Base-by-base conservation (phyloP, 2,113 vertebrate species). In the Suncus etruscus region DNA sequence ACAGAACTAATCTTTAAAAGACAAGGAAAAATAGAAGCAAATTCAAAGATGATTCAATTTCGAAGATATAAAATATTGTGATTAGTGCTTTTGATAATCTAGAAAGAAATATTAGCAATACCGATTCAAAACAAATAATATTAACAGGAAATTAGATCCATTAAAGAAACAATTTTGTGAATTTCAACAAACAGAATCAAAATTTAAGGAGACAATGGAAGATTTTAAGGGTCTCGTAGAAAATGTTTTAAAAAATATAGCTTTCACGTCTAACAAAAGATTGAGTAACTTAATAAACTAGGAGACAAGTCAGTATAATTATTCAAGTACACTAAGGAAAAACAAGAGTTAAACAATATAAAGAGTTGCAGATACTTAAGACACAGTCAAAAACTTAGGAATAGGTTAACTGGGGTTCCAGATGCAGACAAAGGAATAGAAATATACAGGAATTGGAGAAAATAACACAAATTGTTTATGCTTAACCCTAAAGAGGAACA, bases 61-160 rank as follows among this genome's bases (percentile, higher is more conserved):
- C 79, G 66, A 66, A 65, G 45, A 66, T 68, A 12, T 32, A 61
- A 83, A 65, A 70, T 11, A 72, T 11, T 82, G 45, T 51, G 8
- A 68, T 24, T 25, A 31, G 54, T 29, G 58, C 10, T 8, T 54
- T 72, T 47, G 66, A 39, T 63, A 77, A 77, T 81, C 51, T 45
- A 73, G 8, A 78, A 20, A 29, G 32, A 15, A 76, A n/a, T 1
- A 77, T 31, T 63, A 72, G 76, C 20, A 80, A n/a, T n/a, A n/a
- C n/a, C n/a, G n/a, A n/a, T n/a, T n/a, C n/a, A n/a, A n/a, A n/a
- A n/a, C n/a, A 50, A 31, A 50, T 32, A 70, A 58, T 75, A 48
- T 79, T 31, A 79, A 63, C 39, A 85, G 24, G 75, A 15, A 80
- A 85, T 63, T 70, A 68, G 39, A 85, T 85, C 58, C 48, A 20